A percentile compares a stretch with the other conserved stretches of the same genome.
Evolutionary conservation across 2,888 invertebrate genomes (phyloP).

Genomic region (Entomobrya proxima): DNA sequence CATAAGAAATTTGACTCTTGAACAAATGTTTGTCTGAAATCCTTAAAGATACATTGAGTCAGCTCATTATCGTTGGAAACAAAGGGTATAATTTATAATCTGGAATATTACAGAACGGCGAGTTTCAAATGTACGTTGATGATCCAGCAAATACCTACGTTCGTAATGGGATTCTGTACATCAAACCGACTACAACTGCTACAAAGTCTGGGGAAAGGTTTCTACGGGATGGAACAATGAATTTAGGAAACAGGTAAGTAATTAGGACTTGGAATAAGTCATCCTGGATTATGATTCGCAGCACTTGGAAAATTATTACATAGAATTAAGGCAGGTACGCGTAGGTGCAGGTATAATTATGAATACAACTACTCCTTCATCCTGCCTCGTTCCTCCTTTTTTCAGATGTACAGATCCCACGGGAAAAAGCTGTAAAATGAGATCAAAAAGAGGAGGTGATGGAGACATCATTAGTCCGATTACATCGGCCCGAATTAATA

Average conservation of each 20-base stretch:
- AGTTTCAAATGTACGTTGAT: constrained; percentile 66
- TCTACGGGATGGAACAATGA: constrained; percentile 25
- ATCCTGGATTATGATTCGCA: too few relatives aligned
- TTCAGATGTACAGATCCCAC: constrained; percentile 52
- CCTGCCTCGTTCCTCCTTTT: background rate
- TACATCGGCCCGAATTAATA: constrained; percentile 66
- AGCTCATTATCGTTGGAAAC: background rate
- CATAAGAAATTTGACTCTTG: too few relatives aligned
- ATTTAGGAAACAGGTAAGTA: constrained; percentile 47
- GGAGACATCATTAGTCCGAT: constrained; percentile 58
- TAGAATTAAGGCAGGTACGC: too few relatives aligned
- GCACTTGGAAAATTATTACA: too few relatives aligned
- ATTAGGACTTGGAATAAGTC: too few relatives aligned
- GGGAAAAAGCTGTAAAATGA: constrained; percentile 20
- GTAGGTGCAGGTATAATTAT: too few relatives aligned
- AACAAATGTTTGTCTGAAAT: too few relatives aligned
- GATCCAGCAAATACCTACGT: constrained; percentile 61
- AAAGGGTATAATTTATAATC: background rate
- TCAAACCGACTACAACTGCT: constrained; percentile 52
- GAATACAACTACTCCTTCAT: background rate
- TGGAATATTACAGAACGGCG: constrained; percentile 58
- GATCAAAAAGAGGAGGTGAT: constrained; percentile 26
- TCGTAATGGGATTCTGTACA: constrained; percentile 57
- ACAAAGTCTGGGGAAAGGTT: constrained; percentile 30
- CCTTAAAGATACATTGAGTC: too few relatives aligned